Evolutionary conservation across 1,140 invertebrate species (phyloP), one percentile per base, ranked within the genome.

Genomic region (Leptoteleia sp.): DNA sequence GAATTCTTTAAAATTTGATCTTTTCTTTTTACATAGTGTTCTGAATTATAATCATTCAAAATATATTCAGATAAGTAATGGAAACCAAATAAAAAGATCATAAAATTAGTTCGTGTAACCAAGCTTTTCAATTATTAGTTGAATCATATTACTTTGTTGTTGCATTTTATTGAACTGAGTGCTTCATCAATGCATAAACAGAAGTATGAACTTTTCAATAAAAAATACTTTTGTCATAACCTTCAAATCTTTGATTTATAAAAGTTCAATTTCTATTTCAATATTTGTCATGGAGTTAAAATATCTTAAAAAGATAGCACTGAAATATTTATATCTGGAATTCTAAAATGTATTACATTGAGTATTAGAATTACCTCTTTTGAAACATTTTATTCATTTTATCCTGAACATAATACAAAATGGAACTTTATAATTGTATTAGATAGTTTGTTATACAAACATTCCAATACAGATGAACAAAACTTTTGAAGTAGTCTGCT

Each of bases 151-250:
- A 45, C 25, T 19, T 25, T n/a, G n/a, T 27, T 45, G 42, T 45
- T 25, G 16, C 27, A 45, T 45, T 45, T 45, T 8, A 45, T 45
- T 45, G 42, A 45, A 22, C 11, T 12, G 42, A 25, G 42, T 45
- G 42, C 19, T 45, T 45, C 19, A 45, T n/a, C 42, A 45, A 45
- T 45, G 19, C 27, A 22, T 45, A n/a, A 45, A 25, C n/a, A 45
- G 22, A 25, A 45, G 19, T 22, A 11, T 42, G 11, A 45, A 3
- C 42, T 11, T 6, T 45, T 25, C 11, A 22, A 22, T 25, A 5
- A 27, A 45, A 45, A 11, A 25, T 45, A 45, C 11, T 45, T 45
- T 25, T 25, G 19, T 25, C 42, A 13, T 27, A 9, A 25, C 25
- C n/a, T 45, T 11, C 19, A 6, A 45, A 45, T 25, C 19, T 25